phyloP scores from a whole-genome alignment of 1,140 invertebrate species.

The Mactra quadrangularis region DNA sequence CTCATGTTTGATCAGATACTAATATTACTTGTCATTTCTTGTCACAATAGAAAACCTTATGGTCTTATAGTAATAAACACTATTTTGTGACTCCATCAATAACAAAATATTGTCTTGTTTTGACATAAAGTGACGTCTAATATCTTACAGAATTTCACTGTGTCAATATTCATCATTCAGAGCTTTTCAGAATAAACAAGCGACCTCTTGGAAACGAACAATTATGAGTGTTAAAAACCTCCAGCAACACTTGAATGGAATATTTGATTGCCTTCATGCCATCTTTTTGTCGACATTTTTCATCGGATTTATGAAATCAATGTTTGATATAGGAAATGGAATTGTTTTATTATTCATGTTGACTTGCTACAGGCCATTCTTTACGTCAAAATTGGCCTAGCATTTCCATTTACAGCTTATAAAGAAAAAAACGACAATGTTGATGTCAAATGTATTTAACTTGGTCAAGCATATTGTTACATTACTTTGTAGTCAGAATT shows the following conservation, averaged over 20 bases:
- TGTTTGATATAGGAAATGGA: slow-evolving; percentile 64
- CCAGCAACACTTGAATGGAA: slow-evolving; percentile 56
- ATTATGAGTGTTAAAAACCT: slow-evolving; percentile 65
- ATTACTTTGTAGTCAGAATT: no score
- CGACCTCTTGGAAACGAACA: slow-evolving; percentile 51
- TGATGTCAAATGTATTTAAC: slow-evolving; percentile 27
- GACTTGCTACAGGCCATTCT: slow-evolving; percentile 12
- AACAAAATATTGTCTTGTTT: slow-evolving; percentile 55
- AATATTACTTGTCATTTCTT: not conserved
- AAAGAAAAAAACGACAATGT: not conserved
- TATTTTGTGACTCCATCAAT: slow-evolving; percentile 58
- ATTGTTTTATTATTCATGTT: slow-evolving; percentile 62
- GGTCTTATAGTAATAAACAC: slow-evolving; percentile 24
- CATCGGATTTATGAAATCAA: slow-evolving; percentile 65
- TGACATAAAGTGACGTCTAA: slow-evolving; percentile 59
- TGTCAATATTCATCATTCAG: slow-evolving; percentile 54
- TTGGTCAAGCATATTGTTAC: slow-evolving; percentile 28
- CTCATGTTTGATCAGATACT: not conserved
- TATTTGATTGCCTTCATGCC: slow-evolving; percentile 59
- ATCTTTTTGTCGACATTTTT: slow-evolving; percentile 55
- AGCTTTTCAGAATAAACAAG: slow-evolving; percentile 49
- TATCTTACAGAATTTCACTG: slow-evolving; percentile 53
- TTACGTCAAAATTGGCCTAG: slow-evolving; percentile 42
- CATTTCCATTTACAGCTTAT: slow-evolving; percentile 39
- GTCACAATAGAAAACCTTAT: no score